Base-by-base conservation (phyloP, 2,113 vertebrate genomes). In the Callipepla californica region DNA sequence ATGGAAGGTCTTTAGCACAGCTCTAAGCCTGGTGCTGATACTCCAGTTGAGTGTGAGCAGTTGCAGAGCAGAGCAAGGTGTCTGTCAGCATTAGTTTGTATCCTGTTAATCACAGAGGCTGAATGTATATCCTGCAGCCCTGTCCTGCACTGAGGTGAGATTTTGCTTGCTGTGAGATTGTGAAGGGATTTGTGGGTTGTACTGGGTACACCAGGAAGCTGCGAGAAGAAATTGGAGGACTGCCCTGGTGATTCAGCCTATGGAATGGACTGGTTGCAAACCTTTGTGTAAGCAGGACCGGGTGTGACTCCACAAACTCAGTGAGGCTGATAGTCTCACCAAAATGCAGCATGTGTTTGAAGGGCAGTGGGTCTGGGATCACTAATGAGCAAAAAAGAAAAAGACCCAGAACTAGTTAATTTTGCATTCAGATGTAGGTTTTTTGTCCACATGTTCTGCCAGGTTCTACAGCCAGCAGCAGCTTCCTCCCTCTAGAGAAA, bases 341-440 rank as follows among this genome's bases (percentile, higher is more conserved):
- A 21, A 26, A 30, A 7, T 0, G 0, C 1, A n/a, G 58, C 53
- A 76, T 45, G 22, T 79, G 26, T 40, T 30, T 59, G 62, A 68
- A n/a, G 40, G 62, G 32, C 32, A 15, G 6, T 30, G 45, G 53
- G 45, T 14, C 32, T 20, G 11, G 57, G 6, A 20, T 21, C 9
- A 22, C 51, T 26, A n/a, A 76, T 59, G 47, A 65, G 28, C 18
- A 20, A 50, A 67, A 76, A 74, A 50, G 2, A 36, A 40, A 40
- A 30, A 30, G 25, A 44, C 44, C 44, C 44, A 12, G 13, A 15
- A 16, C 51, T n/a, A 51, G 28, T 9, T 68, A 2, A 2, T 47
- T 66, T 87, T 87, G 72, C 36, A 67, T 89, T 79, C 67, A 57
- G 11, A 57, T 9, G 8, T 53, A 3, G 44, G 51, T 79, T 34